Evolutionary conservation across 2,113 vertebrate species (phyloP), one percentile per base, ranked within the genome.

Genomic region (Centropristis striata): DNA sequence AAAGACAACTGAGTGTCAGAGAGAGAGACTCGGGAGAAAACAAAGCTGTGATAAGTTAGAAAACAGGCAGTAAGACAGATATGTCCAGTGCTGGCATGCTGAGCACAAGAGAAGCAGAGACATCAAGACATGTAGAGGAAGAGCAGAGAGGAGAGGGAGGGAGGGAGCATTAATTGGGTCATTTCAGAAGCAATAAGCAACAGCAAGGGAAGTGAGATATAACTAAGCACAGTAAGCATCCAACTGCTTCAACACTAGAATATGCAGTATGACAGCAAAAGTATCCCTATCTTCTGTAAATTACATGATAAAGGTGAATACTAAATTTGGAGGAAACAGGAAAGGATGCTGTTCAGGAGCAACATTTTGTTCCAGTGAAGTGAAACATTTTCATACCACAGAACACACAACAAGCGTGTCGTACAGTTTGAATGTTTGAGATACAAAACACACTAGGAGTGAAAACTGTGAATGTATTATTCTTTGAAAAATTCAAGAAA

Each of bases 41-140:
- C 25, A 25, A 27, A 58, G 0, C 42, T 44, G 25, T 50, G 67
- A 70, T 61, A 64, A 57, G 23, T 71, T 65, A 53, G 46, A 21
- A 59, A 75, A 75, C 80, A 68, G 68, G 18, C 46, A 47, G 28
- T 18, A 0, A 72, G 73, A 54, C 39, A 68, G 64, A 46, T 72
- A 36, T 23, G 51, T 60, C 65, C 63, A 59, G 32, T 4, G 65
- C 54, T 46, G 41, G 61, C 72, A 49, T 41, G 59, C 42, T 64
- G 78, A 76, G 51, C 7, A 50, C 50, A 44, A 71, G 44, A 80
- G 63, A 66, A 49, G n/a, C 37, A 66, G 58, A 76, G 58, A 44
- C 55, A 71, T 70, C 8, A 41, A 74, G 58, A 81, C 53, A 7
- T 13, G 41, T 32, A 15, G 44, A 76, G 50, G 50, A 8, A 1